phyloP scores from a whole-genome alignment of 2,113 vertebrate species.

The Kobus ellipsiprymnus region DNA sequence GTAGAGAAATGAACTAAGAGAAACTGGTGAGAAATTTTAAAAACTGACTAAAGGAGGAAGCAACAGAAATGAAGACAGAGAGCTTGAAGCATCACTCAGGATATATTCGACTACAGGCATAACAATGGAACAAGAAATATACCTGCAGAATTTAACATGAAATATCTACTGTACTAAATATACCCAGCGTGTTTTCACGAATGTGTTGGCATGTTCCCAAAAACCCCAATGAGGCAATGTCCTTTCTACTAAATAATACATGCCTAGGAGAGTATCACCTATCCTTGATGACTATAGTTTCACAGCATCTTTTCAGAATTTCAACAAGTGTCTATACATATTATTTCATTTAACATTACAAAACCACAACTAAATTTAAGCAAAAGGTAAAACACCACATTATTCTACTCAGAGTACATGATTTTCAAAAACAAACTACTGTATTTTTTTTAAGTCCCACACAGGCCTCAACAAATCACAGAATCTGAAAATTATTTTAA shows the following conservation, averaged over 20 bases:
- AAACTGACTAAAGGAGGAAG: not conserved
- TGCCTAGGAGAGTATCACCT: not conserved
- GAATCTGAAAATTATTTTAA: constrained; percentile 33
- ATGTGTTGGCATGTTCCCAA: not conserved
- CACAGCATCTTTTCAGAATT: not conserved
- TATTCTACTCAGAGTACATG: not conserved
- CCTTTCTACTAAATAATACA: not conserved
- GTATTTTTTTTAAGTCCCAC: not conserved
- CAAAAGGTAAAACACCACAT: not conserved
- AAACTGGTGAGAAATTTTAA: not conserved
- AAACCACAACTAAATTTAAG: not conserved
- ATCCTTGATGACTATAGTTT: not conserved
- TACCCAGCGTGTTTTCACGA: not conserved
- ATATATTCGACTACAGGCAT: not conserved
- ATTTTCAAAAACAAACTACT: not conserved
- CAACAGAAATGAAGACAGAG: not conserved
- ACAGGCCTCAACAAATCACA: not conserved
- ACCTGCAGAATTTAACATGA: not conserved
- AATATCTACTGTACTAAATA: not conserved
- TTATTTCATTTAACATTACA: not conserved
- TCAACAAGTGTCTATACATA: not conserved
- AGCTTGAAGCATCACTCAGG: not conserved
- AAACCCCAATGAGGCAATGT: not conserved
- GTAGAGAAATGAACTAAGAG: not conserved
- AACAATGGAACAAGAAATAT: not conserved